phyloP scores from a whole-genome alignment of 2,888 invertebrate species.

The Microctonus hyperodae region DNA sequence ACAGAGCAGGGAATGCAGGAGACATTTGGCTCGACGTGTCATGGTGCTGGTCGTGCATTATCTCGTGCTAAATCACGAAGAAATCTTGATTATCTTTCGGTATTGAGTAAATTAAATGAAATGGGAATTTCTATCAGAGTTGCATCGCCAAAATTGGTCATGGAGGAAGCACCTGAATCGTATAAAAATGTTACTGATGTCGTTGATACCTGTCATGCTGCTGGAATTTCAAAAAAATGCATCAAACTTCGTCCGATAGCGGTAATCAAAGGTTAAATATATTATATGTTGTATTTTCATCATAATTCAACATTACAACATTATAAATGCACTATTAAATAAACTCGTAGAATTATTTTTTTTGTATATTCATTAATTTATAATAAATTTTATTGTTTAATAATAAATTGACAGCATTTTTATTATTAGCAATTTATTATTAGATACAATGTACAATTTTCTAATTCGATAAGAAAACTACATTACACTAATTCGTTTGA shows the following conservation, averaged over 20 bases:
- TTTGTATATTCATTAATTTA: conserved; percentile 25
- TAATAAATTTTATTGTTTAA: conserved; percentile 34
- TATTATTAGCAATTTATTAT: conserved; percentile 50
- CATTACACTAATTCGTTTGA: conserved; percentile 61
- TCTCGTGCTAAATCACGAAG: conserved; percentile 97
- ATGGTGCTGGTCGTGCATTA: conserved; percentile 96
- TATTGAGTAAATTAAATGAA: conserved; percentile 81
- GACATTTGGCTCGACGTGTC: conserved; percentile 99
- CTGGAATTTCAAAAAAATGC: conserved; percentile 96
- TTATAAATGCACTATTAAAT: not conserved
- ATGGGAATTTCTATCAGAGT: conserved; percentile 95
- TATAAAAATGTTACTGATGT: conserved; percentile 99
- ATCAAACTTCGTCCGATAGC: conserved; percentile 97
- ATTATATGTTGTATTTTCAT: not conserved
- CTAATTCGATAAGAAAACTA: conserved; percentile 58
- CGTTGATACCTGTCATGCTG: conserved; percentile 96
- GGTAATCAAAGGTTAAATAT: conserved; percentile 91
- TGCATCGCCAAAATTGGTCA: conserved; percentile 98
- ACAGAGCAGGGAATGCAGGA: conserved; percentile 97
- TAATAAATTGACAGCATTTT: conserved; percentile 10
- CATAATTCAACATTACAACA: conserved; percentile 4
- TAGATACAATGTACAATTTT: conserved; percentile 62
- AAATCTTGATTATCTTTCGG: conserved; percentile 92
- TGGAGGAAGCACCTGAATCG: conserved; percentile 99
- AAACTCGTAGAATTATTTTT: not conserved